These are phyloP conservation scores for Orchesella cincta DNA, from an alignment of 1,140 invertebrate genomes.

Conservation along the genomic window DNA sequence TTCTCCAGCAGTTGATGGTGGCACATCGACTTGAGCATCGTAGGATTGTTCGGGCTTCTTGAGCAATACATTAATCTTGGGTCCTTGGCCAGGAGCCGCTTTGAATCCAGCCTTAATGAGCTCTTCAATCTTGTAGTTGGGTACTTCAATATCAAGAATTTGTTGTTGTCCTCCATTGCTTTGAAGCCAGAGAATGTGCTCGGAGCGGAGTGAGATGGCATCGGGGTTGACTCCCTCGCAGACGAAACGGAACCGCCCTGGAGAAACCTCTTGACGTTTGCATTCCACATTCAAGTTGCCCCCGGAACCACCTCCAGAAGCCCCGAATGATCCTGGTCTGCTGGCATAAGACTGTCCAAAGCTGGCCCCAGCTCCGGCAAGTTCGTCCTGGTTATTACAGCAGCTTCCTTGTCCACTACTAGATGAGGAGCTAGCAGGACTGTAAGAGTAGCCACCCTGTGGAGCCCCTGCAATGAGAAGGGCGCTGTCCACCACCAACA, in stretches of 20 bases:
- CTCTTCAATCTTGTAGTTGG: constrained; percentile 46
- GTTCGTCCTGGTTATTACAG: constrained; percentile 4
- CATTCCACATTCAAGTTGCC: constrained; percentile 34
- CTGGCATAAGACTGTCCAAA: neutral
- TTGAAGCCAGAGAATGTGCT: constrained; percentile 44
- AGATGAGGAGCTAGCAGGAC: neutral
- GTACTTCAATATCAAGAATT: constrained; percentile 41
- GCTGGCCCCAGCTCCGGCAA: neutral
- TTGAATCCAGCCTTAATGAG: constrained; percentile 46
- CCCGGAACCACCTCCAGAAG: constrained; percentile 3
- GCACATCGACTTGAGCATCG: constrained; percentile 38
- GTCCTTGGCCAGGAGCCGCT: neutral
- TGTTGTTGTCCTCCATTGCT: neutral
- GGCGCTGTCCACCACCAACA: neutral
- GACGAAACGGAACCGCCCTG: constrained; percentile 35
- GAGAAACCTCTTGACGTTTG: constrained; percentile 34
- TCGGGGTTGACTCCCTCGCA: constrained; percentile 38
- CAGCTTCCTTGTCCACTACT: neutral
- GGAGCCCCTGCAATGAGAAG: neutral
- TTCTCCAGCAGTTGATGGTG: neutral
- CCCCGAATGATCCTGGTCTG: neutral
- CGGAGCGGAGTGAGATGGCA: constrained; percentile 31
- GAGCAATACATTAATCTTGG: constrained; percentile 43
- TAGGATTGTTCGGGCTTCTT: constrained; percentile 38
- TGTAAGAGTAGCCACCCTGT: constrained; percentile 18